Evolutionary conservation across 1,140 invertebrate species (phyloP).

Genomic region (Brevipalpus yothersi): DNA sequence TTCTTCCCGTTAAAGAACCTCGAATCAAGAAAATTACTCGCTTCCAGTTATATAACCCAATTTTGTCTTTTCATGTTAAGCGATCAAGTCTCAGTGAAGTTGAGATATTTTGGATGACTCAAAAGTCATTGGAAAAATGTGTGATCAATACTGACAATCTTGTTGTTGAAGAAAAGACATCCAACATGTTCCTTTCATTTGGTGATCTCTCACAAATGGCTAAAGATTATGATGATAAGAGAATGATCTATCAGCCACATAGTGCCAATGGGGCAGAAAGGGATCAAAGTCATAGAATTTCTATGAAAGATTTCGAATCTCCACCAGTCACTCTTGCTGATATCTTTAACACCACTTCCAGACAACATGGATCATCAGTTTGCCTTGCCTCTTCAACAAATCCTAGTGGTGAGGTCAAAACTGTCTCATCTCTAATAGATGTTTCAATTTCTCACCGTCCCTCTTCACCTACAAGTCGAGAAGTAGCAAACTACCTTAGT

Average conservation of each 20-base stretch:
- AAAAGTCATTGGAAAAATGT: not conserved
- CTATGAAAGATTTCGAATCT: not conserved
- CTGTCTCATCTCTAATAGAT: not conserved
- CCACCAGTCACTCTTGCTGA: not conserved
- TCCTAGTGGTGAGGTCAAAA: too few species aligned
- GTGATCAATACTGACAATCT: not conserved
- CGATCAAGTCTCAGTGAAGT: not conserved
- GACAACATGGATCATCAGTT: too few species aligned
- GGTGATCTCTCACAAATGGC: not conserved
- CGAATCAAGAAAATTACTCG: not conserved
- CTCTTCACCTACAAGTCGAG: not conserved
- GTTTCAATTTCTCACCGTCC: not conserved
- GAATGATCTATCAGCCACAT: not conserved
- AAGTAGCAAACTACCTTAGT: not conserved
- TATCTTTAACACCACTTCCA: not conserved
- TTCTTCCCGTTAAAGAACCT: not conserved
- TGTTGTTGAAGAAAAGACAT: not conserved
- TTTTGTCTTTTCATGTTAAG: not conserved
- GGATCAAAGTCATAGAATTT: not conserved
- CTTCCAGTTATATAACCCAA: not conserved
- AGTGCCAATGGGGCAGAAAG: not conserved
- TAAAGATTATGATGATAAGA: not conserved
- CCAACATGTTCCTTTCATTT: not conserved
- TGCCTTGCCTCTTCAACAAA: too few species aligned
- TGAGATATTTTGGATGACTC: constrained; percentile 1